Base-by-base conservation (phyloP, 2,797 vertebrate species). In the Brachyalestes nurse region DNA sequence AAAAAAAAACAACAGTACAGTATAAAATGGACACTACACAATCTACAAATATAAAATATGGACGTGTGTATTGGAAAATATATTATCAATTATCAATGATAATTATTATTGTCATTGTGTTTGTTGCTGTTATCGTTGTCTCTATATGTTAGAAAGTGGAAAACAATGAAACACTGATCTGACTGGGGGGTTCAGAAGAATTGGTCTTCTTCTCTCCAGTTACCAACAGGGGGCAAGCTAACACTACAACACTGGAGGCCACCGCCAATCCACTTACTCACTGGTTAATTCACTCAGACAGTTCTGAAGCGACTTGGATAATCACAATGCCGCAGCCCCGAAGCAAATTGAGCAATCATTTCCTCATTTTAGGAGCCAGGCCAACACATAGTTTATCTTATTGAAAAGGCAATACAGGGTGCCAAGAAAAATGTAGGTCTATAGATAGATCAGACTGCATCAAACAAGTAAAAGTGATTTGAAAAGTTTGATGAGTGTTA, bases 201-300 rank as follows among this genome's bases (percentile, higher is more conserved):
- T 25, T 12, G 13, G 34, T 71, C 17, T 51, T 73, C 14, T 23
- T 75, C 60, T 49, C 34, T 49, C 72, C 45, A 7, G 34, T 21
- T 28, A 74, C 87, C 91, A 92, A 90, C 88, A 92, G 91, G 88
- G 65, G 89, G 89, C 88, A 53, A 85, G 89, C 82, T 85, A 73
- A 83, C 82, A 85, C 64, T 70, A n/a, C 72, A 75, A 40, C 45
- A 42, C 28, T 71, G 6, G 14, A 75, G 14, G 38, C 13, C 28
- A 19, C 34, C n/a, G 45, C 58, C 17, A 51, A 45, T 47, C 76
- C 65, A 72, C 14, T 64, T 72, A 45, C 14, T 47, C 40, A 42
- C 14, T 65, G 60, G 60, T 65, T 65, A 64, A 55, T 79, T 73
- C 10, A 58, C 58, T 34, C 53, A 65, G 70, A 55, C 38, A 19